Conservation (phyloP, 1,140 invertebrate species). For the Trachymyrmex cornetzi region DNA sequence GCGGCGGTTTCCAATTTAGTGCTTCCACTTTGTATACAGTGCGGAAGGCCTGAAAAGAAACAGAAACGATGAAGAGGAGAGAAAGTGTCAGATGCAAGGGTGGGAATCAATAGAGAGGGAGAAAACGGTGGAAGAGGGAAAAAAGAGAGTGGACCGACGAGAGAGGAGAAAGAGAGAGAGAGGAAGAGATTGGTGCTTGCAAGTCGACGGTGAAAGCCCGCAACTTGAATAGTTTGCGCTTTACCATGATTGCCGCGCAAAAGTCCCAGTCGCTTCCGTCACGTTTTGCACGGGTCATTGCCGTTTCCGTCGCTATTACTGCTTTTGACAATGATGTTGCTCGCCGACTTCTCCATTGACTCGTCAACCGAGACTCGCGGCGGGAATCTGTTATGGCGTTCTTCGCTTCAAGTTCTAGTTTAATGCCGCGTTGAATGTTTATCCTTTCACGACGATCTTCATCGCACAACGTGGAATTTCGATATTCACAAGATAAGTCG, state of each 20-base stretch:
- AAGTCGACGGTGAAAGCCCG: constrained; percentile 74
- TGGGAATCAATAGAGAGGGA: not conserved
- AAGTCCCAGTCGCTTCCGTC: constrained; percentile 69
- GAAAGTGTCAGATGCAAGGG: not conserved
- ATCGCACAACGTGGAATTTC: not conserved
- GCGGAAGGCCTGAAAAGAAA: constrained; percentile 68
- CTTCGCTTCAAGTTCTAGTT: not conserved
- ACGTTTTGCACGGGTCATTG: constrained; percentile 72
- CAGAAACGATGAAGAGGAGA: constrained; percentile 28
- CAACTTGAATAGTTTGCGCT: constrained; percentile 76
- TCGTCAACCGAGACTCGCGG: not conserved
- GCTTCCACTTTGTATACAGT: constrained; percentile 75
- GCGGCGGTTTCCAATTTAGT: constrained; percentile 75
- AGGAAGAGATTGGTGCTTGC: constrained; percentile 62
- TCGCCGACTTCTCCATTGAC: constrained; percentile 36
- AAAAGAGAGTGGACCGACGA: constrained; percentile 19
- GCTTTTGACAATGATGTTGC: constrained; percentile 61
- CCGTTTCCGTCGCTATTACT: constrained; percentile 55
- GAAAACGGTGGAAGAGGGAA: not conserved
- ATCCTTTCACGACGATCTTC: not conserved
- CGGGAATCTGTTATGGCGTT: constrained; percentile 13
- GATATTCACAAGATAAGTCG: constrained; percentile 25
- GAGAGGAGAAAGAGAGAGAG: not conserved
- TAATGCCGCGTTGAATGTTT: constrained; percentile 6
- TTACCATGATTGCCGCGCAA: constrained; percentile 75